A percentile compares a stretch with the other conserved stretches of the same genome.
These are phyloP conservation scores for Epistrophe eligans DNA, from an alignment of 2,888 invertebrate genomes.

Conservation along the genomic window DNA sequence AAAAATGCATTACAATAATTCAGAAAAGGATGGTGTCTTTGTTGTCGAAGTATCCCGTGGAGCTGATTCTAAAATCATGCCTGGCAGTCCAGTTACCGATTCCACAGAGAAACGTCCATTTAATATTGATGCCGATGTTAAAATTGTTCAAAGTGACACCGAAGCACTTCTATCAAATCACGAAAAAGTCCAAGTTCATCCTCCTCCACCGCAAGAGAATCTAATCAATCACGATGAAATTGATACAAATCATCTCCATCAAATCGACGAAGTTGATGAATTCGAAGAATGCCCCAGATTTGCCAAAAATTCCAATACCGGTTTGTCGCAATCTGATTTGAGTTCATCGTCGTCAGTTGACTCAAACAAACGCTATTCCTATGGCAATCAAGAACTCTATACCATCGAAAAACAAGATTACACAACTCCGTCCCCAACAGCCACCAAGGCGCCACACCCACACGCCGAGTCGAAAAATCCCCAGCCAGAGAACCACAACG, in stretches of 20 bases:
- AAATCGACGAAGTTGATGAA: constrained; percentile 81
- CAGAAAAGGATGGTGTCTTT: constrained; percentile 89
- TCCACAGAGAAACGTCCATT: constrained; percentile 81
- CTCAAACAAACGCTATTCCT: constrained; percentile 90
- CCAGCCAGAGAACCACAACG: constrained; percentile 75
- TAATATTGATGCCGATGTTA: constrained; percentile 82
- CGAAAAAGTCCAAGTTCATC: constrained; percentile 84
- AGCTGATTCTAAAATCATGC: constrained; percentile 83
- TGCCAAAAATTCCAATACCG: constrained; percentile 88
- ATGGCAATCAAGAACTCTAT: constrained; percentile 92
- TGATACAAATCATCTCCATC: constrained; percentile 79
- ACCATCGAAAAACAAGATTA: constrained; percentile 90
- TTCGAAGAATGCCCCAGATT: constrained; percentile 78
- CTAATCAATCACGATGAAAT: constrained; percentile 78
- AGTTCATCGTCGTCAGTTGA: constrained; percentile 89
- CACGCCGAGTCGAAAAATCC: constrained; percentile 72
- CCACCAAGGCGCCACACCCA: constrained; percentile 74
- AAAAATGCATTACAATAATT: constrained; percentile 89
- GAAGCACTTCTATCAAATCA: constrained; percentile 77
- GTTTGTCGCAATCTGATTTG: constrained; percentile 92
- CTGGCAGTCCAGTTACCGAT: constrained; percentile 78
- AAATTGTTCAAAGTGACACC: constrained; percentile 79
- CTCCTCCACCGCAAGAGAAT: constrained; percentile 81
- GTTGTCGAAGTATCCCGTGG: constrained; percentile 88
- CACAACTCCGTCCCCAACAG: constrained; percentile 81